Evolutionary conservation across 2,113 vertebrate genomes (phyloP).

Genomic region (Hypocryptadius cinnamomeus): DNA sequence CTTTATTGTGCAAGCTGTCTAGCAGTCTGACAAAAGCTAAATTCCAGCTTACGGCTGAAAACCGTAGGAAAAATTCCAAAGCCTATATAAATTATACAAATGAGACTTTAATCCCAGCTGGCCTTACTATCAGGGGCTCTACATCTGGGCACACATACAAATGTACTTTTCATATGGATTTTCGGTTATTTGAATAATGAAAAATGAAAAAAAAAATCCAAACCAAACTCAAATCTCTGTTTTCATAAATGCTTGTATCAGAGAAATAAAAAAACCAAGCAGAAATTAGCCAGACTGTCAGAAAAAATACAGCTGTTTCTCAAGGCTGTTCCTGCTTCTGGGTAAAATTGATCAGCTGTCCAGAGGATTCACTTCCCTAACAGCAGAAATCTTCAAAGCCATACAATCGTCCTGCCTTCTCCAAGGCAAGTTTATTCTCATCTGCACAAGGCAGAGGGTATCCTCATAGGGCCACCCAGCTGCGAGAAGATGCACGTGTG

Average conservation of each 20-base stretch:
- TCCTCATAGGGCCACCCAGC: not conserved
- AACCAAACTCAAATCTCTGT: not conserved
- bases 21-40: conserved; percentile 19
- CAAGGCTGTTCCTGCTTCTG: not conserved
- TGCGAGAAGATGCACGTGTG: fast-evolving
- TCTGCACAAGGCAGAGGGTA: not conserved
- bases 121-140: not conserved
- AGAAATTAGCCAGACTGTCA: not conserved
- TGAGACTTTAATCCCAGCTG: conserved; percentile 60
- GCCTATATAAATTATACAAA: conserved; percentile 57
- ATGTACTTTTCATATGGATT: conserved; percentile 22
- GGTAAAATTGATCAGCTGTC: not conserved
- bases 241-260: not conserved
- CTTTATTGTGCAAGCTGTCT: conserved; percentile 40
- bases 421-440: not conserved
- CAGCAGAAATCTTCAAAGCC: not conserved
- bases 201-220: not conserved
- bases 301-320: not conserved
- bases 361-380: not conserved
- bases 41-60: conserved; percentile 8
- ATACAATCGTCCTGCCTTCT: not conserved
- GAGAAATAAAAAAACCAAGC: not conserved
- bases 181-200: conserved; percentile 22
- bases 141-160: conserved; percentile 16
- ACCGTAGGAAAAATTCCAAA: conserved; percentile 48